A percentile compares a stretch with the other conserved stretches of the same genome.
These are phyloP conservation scores for Calameuta idolon DNA, from an alignment of 2,888 invertebrate species.

Conservation along the genomic window DNA sequence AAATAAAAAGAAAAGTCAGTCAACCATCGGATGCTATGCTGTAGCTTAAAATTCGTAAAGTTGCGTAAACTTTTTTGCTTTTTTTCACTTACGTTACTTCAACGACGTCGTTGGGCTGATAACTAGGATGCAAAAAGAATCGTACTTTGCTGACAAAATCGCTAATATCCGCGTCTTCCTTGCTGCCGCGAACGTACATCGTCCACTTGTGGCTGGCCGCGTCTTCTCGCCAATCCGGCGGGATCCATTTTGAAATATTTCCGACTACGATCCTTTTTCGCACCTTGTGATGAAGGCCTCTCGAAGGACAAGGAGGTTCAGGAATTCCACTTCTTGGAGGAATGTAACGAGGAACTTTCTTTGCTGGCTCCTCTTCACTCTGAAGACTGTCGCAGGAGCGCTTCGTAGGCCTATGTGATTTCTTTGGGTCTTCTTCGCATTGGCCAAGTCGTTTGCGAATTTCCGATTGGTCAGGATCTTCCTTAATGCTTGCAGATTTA, in stretches of 20 bases:
- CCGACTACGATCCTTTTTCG: constrained; percentile 69
- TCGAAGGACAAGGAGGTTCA: constrained; percentile 48
- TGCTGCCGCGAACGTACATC: constrained; percentile 83
- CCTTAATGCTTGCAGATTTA: constrained; percentile 24
- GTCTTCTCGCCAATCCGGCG: constrained; percentile 76
- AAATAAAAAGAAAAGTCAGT: constrained; percentile 29
- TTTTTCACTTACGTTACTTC: constrained; percentile 75
- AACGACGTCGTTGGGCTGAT: constrained; percentile 87
- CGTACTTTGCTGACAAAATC: constrained; percentile 79
- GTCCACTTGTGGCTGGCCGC: constrained; percentile 90
- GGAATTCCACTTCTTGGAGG: constrained; percentile 56
- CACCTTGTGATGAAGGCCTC: constrained; percentile 57
- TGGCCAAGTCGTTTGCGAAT: background rate
- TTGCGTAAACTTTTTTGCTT: no score
- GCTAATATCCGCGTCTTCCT: constrained; percentile 72
- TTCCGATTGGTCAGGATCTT: constrained; percentile 1
- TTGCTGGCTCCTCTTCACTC: constrained; percentile 37
- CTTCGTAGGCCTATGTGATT: background rate
- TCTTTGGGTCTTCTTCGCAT: constrained; percentile 8
- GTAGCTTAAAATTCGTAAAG: no score
- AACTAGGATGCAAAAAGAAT: constrained; percentile 87
- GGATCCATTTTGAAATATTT: constrained; percentile 88
- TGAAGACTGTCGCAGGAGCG: constrained; percentile 17
- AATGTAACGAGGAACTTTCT: constrained; percentile 62
- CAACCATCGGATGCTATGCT: no score